phyloP scores from a whole-genome alignment of 2,797 vertebrate genomes.

The Coilia nasus region DNA sequence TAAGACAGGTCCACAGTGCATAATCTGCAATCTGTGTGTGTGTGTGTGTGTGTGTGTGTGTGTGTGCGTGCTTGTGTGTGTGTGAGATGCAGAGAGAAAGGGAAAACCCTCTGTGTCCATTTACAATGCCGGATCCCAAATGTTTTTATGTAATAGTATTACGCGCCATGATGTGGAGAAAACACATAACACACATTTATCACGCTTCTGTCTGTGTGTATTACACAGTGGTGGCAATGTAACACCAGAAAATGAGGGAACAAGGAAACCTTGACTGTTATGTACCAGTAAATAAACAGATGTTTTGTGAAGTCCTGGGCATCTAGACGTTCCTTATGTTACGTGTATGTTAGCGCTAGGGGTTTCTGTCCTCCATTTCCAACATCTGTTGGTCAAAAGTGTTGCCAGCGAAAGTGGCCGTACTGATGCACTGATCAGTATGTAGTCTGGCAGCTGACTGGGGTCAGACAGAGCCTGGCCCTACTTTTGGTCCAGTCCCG shows the following conservation, averaged over 20 bases:
- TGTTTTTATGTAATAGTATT: conserved; percentile 10
- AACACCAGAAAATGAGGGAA: background rate
- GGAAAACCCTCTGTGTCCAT: background rate
- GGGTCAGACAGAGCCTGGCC: no score
- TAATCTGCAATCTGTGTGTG: conserved; percentile 73
- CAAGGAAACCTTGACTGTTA: background rate
- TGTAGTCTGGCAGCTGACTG: no score
- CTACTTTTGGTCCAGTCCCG: no score
- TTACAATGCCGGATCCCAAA: background rate
- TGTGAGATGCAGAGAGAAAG: conserved; percentile 15
- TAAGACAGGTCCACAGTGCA: conserved; percentile 67
- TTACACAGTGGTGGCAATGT: background rate
- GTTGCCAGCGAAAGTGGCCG: no score
- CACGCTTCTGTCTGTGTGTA: background rate
- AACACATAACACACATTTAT: conserved; percentile 12
- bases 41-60: conserved; percentile 47
- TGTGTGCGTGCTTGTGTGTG: conserved; percentile 36
- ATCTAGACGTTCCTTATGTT: background rate
- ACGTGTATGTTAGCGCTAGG: background rate
- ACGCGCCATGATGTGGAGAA: background rate
- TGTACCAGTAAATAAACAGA: background rate
- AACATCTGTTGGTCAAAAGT: no score
- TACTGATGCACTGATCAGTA: no score
- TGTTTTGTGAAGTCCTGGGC: background rate
- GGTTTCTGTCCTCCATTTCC: background rate